Base-by-base conservation (phyloP, 1,140 invertebrate species). In the Homarus americanus region DNA sequence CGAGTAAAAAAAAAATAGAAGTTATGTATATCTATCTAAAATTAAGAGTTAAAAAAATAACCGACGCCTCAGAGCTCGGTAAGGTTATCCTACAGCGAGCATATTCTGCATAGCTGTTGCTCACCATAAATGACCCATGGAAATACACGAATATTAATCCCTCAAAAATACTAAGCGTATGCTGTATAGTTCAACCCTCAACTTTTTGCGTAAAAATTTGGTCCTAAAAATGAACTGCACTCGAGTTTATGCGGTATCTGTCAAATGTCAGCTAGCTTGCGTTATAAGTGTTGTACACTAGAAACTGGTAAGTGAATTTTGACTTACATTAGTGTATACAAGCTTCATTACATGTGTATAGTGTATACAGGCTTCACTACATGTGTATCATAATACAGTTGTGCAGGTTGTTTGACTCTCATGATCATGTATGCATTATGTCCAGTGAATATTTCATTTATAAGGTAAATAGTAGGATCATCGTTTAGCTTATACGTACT, bases 181-280 rank as follows among this genome's bases (percentile, higher is more conserved):
- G n/a, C n/a, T n/a, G n/a, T n/a, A n/a, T n/a, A n/a, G n/a, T n/a
- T n/a, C n/a, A n/a, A n/a, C n/a, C n/a, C n/a, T n/a, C n/a, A n/a
- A n/a, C n/a, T n/a, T n/a, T n/a, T n/a, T n/a, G n/a, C n/a, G n/a
- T n/a, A n/a, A n/a, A n/a, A n/a, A n/a, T n/a, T n/a, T n/a, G n/a
- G n/a, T n/a, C 41, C 28, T 53, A 12, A 32, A 53, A 36, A 80
- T n/a, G n/a, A n/a, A n/a, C n/a, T n/a, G n/a, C n/a, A n/a, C n/a
- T n/a, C n/a, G n/a, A n/a, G n/a, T 34, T 17, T 80, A 53, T 80
- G n/a, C 41, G 36, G n/a, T 41, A 80, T 80, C 78, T 53, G 24
- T 44, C 28, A n/a, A 40, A 80, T 34, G 36, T 53, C 41, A 17
- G 41, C 41, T n/a, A 53, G 78, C 53, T 28, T 32, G 24, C 32